Evolutionary conservation across 1,140 invertebrate genomes (phyloP).

Genomic region (Drosophila baimaii): DNA sequence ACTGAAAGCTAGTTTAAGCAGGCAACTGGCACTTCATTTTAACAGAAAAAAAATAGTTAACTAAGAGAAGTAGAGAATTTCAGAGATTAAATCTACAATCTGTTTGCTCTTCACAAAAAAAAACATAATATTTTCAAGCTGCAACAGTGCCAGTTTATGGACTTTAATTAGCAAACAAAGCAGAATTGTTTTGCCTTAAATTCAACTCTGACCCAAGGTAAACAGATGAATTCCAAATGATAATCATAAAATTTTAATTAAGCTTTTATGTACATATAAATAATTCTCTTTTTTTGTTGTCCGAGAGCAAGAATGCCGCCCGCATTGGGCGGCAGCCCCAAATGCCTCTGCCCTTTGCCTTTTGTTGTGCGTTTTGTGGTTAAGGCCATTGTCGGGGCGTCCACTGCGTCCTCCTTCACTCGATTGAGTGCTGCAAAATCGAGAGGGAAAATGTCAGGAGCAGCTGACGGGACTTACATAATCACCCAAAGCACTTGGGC

Average conservation of each 20-base stretch:
- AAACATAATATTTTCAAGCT: background rate
- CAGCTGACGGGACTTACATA: constrained; percentile 47
- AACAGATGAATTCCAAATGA: constrained; percentile 54
- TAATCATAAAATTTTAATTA: constrained; percentile 75
- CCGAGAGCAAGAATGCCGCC: constrained; percentile 10
- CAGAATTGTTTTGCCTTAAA: constrained; percentile 11
- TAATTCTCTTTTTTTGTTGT: constrained; percentile 14
- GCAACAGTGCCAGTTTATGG: background rate
- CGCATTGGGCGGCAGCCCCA: constrained; percentile 21
- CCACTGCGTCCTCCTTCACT: too few relatives aligned
- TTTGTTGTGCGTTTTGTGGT: constrained; percentile 31
- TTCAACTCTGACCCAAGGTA: constrained; percentile 41
- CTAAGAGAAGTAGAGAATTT: background rate
- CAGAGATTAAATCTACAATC: background rate
- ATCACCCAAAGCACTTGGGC: constrained; percentile 9
- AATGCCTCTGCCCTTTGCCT: constrained; percentile 39
- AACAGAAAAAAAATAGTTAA: too few relatives aligned
- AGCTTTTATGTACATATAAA: constrained; percentile 48
- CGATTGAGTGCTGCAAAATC: constrained; percentile 34
- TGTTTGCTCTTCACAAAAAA: background rate
- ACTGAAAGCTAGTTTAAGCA: background rate
- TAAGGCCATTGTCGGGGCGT: constrained; percentile 29
- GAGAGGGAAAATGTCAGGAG: constrained; percentile 44
- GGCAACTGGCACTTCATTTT: background rate
- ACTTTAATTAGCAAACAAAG: constrained; percentile 35